A percentile compares a stretch with the other conserved stretches of the same genome.
phyloP scores from a whole-genome alignment of 2,797 vertebrate genomes.

The Acanthis flammea region DNA sequence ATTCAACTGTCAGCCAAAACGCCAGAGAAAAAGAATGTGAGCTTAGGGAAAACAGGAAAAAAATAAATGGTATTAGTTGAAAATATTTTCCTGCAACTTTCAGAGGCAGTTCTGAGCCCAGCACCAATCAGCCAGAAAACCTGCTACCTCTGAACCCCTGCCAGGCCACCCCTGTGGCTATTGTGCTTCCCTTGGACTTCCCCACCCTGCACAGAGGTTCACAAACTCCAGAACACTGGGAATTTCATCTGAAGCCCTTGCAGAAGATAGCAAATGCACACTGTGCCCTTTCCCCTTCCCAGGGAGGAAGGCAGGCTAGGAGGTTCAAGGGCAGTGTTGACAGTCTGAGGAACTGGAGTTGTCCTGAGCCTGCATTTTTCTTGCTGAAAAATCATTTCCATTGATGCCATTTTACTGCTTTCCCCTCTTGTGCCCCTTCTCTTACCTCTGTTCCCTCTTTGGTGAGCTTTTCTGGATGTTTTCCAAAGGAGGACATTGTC shows the following conservation, averaged over 20 bases:
- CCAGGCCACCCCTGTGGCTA: neutral
- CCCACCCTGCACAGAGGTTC: neutral
- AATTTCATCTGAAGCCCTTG: neutral
- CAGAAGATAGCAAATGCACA: neutral
- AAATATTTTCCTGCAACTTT: conserved; percentile 20
- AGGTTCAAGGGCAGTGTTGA: neutral
- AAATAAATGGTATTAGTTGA: neutral
- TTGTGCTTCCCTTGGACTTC: neutral
- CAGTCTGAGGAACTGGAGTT: neutral
- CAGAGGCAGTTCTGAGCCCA: neutral
- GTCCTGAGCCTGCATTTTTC: neutral
- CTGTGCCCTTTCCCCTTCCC: neutral
- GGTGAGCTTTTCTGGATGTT: neutral
- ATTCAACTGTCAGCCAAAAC: neutral
- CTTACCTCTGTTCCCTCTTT: neutral
- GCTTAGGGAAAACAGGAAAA: neutral
- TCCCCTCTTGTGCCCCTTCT: neutral
- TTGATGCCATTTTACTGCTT: neutral
- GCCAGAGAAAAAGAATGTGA: conserved; percentile 2
- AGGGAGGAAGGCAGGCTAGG: neutral
- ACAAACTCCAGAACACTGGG: neutral
- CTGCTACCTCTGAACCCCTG: neutral
- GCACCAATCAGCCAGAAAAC: neutral
- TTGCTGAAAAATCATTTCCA: neutral
- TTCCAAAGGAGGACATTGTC: neutral